phyloP scores from a whole-genome alignment of 2,888 invertebrate genomes.

The Drosophila testacea region DNA sequence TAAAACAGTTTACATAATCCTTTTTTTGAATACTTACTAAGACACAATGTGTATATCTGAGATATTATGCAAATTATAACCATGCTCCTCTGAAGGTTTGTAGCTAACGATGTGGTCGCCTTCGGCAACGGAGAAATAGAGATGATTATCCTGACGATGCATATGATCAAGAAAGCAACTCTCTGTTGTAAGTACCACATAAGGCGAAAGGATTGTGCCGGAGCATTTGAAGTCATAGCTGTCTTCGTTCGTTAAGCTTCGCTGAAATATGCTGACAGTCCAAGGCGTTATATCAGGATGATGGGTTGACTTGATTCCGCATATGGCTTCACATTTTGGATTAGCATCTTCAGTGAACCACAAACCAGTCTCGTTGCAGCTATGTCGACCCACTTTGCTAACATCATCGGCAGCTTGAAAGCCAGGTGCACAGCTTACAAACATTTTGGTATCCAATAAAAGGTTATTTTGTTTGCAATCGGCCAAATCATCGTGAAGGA shows the following conservation, averaged over 20 bases:
- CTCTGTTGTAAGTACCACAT: conserved; percentile 27
- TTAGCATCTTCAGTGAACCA: conserved; percentile 63
- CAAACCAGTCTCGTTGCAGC: conserved; percentile 63
- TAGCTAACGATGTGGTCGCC: conserved; percentile 24
- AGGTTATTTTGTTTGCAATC: conserved; percentile 18
- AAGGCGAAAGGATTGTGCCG: conserved; percentile 37
- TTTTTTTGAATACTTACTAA: conserved; percentile 37
- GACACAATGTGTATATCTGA: conserved; percentile 26
- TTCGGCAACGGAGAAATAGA: conserved; percentile 31
- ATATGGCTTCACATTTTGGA: conserved; percentile 68
- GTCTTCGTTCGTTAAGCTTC: neutral
- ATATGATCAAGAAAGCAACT: neutral
- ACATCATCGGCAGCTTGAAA: conserved; percentile 4
- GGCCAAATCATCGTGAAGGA: accelerated
- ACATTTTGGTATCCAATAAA: conserved; percentile 17
- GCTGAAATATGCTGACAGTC: conserved; percentile 55
- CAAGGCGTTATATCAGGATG: conserved; percentile 70
- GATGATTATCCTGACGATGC: accelerated
- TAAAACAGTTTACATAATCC: neutral
- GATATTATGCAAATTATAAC: conserved; percentile 50
- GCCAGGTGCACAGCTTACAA: conserved; percentile 51
- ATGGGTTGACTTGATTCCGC: conserved; percentile 55
- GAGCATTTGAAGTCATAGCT: conserved; percentile 17
- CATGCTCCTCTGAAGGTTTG: conserved; percentile 10
- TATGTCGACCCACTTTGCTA: neutral